Evolutionary conservation across 2,113 vertebrate species (phyloP), one percentile per base, ranked within the genome.

Genomic region (Nicator chloris): DNA sequence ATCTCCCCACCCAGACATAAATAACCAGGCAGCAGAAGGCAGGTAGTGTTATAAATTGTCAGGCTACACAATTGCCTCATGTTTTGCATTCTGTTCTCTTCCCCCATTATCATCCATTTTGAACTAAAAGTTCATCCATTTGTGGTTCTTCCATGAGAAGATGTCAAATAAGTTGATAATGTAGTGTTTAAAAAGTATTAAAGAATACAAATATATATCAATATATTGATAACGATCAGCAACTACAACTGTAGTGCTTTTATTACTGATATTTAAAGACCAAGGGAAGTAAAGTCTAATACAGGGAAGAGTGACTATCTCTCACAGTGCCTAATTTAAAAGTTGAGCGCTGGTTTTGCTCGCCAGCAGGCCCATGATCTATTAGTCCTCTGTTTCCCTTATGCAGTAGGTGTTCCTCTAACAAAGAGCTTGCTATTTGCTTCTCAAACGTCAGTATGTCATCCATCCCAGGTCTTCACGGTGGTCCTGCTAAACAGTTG

Each of bases 31-130:
- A 93, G 92, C 82, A 93, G 87, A 94, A 94, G 60, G 87, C 91
- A 96, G 96, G 96, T 96, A 93, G 82, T 73, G 53, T 95, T 96
- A 95, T 95, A 96, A 97, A 97, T 96, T 95, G 87, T 95, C 92
- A 95, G 71, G 88, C 82, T 95, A 96, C 85, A 87, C 97, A 87
- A 81, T 82, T 93, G 94, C 89, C 60, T 95, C 92, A 68, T 96
- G 93, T 95, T 97, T 92, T 85, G 87, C 77, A 96, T 97, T 92
- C 96, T 92, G 82, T 93, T 96, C 93, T 91, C 51, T 75, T 91
- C 56, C 63, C 37, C 37, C 16, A 3, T 78, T 91, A 73, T 89
- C 95, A 97, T 97, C 93, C 82, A 83, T 97, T 96, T 97, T 91
- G 86, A 97, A 89, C 90, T 94, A 94, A 93, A 97, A 91, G 75